Percentiles rank a stretch among this genome's conserved stretches.
Evolutionary conservation across 2,888 invertebrate species (phyloP).

Genomic region (Netelia inedita): DNA sequence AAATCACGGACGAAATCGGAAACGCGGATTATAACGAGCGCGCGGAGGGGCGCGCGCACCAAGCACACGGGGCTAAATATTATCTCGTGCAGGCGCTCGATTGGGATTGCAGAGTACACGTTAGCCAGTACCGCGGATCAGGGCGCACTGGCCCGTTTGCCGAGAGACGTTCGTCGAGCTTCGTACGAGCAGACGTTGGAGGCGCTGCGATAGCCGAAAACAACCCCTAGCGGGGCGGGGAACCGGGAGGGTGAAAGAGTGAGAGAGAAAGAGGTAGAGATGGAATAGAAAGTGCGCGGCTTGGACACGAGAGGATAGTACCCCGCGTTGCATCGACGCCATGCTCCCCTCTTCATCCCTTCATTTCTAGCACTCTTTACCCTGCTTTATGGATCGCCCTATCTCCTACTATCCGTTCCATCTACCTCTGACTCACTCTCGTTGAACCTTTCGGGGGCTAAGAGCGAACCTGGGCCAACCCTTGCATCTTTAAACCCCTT

Average conservation of each 20-base stretch:
- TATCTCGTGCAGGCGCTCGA: constrained; percentile 36
- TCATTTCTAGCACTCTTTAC: constrained; percentile 47
- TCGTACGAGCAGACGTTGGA: constrained; percentile 69
- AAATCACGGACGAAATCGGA: neutral
- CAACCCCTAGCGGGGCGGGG: constrained; percentile 67
- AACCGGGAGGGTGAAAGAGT: constrained; percentile 57
- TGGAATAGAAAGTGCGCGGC: constrained; percentile 50
- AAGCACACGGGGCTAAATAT: constrained; percentile 18
- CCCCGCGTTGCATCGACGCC: constrained; percentile 60
- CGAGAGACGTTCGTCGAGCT: constrained; percentile 62
- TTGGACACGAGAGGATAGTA: constrained; percentile 53
- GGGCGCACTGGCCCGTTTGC: constrained; percentile 80
- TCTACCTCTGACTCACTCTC: constrained; percentile 11
- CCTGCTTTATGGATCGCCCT: constrained; percentile 45
- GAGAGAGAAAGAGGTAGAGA: constrained; percentile 38
- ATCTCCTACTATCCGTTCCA: constrained; percentile 1
- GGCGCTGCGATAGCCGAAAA: constrained; percentile 79
- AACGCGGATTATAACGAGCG: neutral
- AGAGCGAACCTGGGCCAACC: constrained; percentile 18
- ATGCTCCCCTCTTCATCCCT: constrained; percentile 11
- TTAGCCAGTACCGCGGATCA: constrained; percentile 80
- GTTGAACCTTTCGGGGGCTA: constrained; percentile 1
- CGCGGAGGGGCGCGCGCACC: constrained; percentile 28
- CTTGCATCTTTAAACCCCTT: constrained; percentile 12
- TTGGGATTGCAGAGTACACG: constrained; percentile 63